phyloP scores from a whole-genome alignment of 2,113 vertebrate genomes.

The Gnathonemus echidnorhynchus region DNA sequence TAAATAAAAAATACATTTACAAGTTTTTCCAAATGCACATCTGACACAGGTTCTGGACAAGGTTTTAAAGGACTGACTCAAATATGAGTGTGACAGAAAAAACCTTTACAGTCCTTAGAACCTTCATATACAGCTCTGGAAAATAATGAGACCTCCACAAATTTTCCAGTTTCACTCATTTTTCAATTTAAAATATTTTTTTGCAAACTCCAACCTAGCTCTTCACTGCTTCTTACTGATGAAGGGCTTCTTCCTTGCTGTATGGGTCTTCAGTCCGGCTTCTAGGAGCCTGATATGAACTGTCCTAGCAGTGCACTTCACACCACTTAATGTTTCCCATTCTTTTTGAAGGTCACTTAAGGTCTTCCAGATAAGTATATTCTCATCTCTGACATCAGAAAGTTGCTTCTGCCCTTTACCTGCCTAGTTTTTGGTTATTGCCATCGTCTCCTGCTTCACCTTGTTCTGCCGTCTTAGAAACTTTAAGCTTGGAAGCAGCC shows the following conservation, averaged over 20 bases:
- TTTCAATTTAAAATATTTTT: background rate
- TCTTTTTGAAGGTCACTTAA: background rate
- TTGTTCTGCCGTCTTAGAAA: background rate
- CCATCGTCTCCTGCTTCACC: background rate
- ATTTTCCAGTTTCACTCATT: background rate
- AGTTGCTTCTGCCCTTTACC: background rate
- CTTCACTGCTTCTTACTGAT: background rate
- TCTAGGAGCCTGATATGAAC: background rate
- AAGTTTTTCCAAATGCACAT: slow-evolving; percentile 6
- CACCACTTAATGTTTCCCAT: background rate
- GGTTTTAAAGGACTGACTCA: slow-evolving; percentile 5
- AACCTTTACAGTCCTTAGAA: slow-evolving; percentile 2
- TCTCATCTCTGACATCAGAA: background rate
- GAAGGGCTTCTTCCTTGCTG: background rate
- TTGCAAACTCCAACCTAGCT: background rate
- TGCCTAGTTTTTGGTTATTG: background rate
- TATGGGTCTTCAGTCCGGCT: background rate
- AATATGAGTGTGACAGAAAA: background rate
- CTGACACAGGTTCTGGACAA: background rate
- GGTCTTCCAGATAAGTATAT: background rate
- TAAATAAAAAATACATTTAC: slow-evolving; percentile 13
- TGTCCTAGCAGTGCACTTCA: background rate
- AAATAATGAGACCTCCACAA: background rate
- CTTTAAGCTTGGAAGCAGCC: background rate
- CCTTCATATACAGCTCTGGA: background rate